These are phyloP conservation scores for Halichoerus grypus DNA, from an alignment of 2,113 vertebrate genomes.

Conservation along the genomic window DNA sequence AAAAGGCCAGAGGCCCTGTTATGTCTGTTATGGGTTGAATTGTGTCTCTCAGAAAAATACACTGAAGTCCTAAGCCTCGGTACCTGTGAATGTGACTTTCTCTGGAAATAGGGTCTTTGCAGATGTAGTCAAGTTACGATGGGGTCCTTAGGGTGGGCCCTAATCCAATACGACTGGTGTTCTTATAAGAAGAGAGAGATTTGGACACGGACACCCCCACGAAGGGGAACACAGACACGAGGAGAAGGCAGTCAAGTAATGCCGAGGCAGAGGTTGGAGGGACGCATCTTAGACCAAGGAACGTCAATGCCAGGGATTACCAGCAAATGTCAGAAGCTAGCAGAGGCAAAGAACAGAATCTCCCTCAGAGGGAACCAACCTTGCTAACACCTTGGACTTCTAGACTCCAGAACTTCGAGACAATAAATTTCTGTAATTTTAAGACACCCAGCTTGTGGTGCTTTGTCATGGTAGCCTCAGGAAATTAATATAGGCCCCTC, in stretches of 20 bases:
- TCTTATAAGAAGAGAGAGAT: neutral
- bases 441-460: neutral
- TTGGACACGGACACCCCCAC: neutral
- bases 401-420: neutral
- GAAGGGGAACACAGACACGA: neutral
- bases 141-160: neutral
- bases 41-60: neutral
- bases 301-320: neutral
- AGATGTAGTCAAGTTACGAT: neutral
- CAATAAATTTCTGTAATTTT: neutral
- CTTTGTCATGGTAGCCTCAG: neutral
- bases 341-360: neutral
- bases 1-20: neutral
- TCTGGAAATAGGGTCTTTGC: neutral
- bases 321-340: neutral
- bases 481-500: neutral
- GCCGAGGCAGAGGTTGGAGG: neutral
- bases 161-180: neutral
- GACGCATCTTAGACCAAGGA: neutral
- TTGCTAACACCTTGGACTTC: neutral
- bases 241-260: neutral
- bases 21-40: neutral
- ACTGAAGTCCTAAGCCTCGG: neutral
- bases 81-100: neutral
- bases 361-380: neutral